These are phyloP conservation scores for Drosophila novamexicana DNA, from an alignment of 1,140 invertebrate species.

Conservation along the genomic window DNA sequence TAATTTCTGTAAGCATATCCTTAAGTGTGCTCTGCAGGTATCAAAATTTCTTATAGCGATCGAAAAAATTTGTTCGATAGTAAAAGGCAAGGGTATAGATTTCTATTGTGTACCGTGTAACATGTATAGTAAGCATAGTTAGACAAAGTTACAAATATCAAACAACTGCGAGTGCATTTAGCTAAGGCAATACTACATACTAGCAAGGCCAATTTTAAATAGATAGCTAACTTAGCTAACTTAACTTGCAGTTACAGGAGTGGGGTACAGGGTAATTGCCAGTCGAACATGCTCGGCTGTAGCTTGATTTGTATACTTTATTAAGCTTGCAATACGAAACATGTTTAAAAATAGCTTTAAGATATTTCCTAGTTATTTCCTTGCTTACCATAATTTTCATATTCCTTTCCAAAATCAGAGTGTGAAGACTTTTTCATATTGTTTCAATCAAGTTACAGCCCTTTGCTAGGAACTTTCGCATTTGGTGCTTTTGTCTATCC, in stretches of 20 bases:
- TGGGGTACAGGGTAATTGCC: not conserved
- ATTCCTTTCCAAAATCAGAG: not conserved
- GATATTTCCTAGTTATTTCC: not conserved
- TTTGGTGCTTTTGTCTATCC: slow-evolving; percentile 71
- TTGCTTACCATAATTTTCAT: slow-evolving; percentile 10
- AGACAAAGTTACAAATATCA: too few relatives aligned
- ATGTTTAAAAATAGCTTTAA: slow-evolving; percentile 1
- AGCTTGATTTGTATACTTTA: not conserved
- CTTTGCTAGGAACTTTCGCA: slow-evolving; percentile 15
- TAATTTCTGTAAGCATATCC: too few relatives aligned
- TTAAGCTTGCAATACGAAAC: not conserved
- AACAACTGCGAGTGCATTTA: too few relatives aligned
- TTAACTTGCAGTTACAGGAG: not conserved
- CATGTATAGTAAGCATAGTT: too few relatives aligned
- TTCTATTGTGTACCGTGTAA: too few relatives aligned
- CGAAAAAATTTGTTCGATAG: too few relatives aligned
- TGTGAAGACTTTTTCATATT: not conserved
- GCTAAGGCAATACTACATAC: too few relatives aligned
- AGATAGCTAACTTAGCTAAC: too few relatives aligned
- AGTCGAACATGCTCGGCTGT: not conserved
- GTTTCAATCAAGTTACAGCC: not conserved
- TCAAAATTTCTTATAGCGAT: too few relatives aligned
- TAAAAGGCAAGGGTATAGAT: too few relatives aligned
- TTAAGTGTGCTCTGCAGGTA: too few relatives aligned
- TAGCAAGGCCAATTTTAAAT: too few relatives aligned